These are phyloP conservation scores for Caerostris extrusa DNA, from an alignment of 1,140 invertebrate species.

Conservation along the genomic window DNA sequence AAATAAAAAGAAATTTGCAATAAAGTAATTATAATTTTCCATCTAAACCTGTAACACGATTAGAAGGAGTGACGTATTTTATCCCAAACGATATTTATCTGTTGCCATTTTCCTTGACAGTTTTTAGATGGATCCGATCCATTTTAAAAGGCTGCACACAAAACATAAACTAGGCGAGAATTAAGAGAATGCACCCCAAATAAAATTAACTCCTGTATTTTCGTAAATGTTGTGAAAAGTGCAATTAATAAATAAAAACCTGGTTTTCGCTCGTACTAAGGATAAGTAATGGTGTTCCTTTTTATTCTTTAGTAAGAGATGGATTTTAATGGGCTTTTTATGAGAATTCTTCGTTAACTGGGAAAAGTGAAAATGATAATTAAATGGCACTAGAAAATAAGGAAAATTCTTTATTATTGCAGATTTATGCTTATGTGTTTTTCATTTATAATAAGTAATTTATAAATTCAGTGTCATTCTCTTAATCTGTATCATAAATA, in stretches of 20 bases:
- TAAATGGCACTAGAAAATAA: no score
- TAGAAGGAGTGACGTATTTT: not conserved
- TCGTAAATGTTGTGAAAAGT: no score
- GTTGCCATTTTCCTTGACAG: constrained; percentile 22
- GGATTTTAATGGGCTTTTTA: no score
- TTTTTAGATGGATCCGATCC: not conserved
- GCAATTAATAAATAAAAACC: no score
- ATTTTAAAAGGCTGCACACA: not conserved
- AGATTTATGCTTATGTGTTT: not conserved
- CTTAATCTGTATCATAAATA: not conserved
- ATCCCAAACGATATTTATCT: not conserved
- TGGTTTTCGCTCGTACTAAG: no score
- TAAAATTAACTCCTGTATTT: no score
- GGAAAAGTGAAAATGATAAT: no score
- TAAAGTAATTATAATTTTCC: not conserved
- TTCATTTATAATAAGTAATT: not conserved
- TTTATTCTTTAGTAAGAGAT: no score
- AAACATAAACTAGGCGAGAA: not conserved
- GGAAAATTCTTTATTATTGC: no score
- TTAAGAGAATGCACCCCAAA: no score
- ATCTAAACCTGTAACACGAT: not conserved
- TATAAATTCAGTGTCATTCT: not conserved
- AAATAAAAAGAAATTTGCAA: not conserved
- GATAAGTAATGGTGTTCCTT: no score
- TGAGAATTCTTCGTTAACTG: no score